Conservation (phyloP, 2,797 vertebrate genomes). For the Babyrousa celebensis region DNA sequence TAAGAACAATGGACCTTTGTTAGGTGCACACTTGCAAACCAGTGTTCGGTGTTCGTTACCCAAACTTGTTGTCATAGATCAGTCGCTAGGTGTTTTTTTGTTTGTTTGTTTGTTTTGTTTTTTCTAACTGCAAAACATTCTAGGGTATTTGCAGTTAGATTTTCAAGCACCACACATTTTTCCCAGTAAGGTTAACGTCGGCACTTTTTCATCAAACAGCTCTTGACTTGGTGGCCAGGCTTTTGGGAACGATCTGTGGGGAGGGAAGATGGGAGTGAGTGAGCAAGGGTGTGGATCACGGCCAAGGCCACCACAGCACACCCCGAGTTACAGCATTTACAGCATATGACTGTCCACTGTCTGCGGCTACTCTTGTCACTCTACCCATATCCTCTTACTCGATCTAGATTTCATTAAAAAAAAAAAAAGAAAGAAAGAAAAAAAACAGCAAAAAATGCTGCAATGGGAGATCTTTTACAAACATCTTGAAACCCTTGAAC, state of each 20-base stretch:
- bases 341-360: background rate
- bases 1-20: background rate
- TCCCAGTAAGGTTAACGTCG: constrained; percentile 27
- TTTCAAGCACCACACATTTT: constrained; percentile 53
- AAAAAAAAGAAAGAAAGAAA: background rate
- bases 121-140: constrained; percentile 59
- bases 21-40: constrained; percentile 38
- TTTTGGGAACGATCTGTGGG: constrained; percentile 51
- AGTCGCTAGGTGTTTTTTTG: constrained; percentile 11
- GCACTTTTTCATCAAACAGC: constrained; percentile 61
- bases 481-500: constrained; percentile 67
- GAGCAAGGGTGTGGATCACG: background rate
- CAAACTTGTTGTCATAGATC: constrained; percentile 53
- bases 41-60: constrained; percentile 3
- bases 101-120: constrained; percentile 50
- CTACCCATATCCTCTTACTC: background rate
- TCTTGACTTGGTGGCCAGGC: constrained; percentile 1
- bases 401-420: background rate
- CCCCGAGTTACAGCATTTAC: background rate
- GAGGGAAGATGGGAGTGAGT: background rate
- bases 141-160: constrained; percentile 53
- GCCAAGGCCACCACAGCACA: background rate
- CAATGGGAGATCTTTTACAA: constrained; percentile 6
- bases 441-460: background rate
- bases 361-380: background rate